Evolutionary conservation across 1,140 invertebrate species (phyloP).

Genomic region (Micrasema longulum): DNA sequence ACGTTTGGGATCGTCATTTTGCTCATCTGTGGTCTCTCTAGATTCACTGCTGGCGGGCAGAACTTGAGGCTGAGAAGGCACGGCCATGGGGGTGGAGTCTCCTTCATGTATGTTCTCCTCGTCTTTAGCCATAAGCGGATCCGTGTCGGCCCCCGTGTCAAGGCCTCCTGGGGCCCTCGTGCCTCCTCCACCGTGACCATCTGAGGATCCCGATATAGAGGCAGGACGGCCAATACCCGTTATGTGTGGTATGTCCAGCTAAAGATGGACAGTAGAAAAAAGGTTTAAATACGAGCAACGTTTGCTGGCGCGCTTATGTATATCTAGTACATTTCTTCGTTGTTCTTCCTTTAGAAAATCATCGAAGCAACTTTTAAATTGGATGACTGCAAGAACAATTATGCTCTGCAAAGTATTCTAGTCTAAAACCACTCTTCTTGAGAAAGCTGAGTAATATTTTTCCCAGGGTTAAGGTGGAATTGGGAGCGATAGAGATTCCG

Average conservation of each 20-base stretch:
- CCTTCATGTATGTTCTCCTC: conserved; percentile 7
- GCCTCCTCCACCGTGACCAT: conserved; percentile 21
- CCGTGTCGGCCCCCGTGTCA: conserved; percentile 1
- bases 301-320: background rate
- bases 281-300: no score
- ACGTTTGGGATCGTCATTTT: conserved; percentile 45
- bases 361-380: no score
- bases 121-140: conserved; percentile 8
- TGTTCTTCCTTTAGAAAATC: background rate
- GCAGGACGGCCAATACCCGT: conserved; percentile 57
- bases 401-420: no score
- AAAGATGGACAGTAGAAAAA: conserved; percentile 13
- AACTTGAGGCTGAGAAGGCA: conserved; percentile 20
- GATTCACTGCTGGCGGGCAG: conserved; percentile 44
- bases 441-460: no score
- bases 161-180: background rate
- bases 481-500: no score
- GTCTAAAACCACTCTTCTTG: no score
- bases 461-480: no score
- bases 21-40: conserved; percentile 46
- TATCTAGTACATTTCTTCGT: background rate
- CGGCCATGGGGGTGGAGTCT: conserved; percentile 10
- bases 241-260: conserved; percentile 57
- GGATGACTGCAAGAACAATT: no score
- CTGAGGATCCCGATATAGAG: conserved; percentile 50